A percentile compares a stretch with the other conserved stretches of the same genome.
These are phyloP conservation scores for Anniella stebbinsi DNA, from an alignment of 2,797 vertebrate genomes.

Conservation along the genomic window DNA sequence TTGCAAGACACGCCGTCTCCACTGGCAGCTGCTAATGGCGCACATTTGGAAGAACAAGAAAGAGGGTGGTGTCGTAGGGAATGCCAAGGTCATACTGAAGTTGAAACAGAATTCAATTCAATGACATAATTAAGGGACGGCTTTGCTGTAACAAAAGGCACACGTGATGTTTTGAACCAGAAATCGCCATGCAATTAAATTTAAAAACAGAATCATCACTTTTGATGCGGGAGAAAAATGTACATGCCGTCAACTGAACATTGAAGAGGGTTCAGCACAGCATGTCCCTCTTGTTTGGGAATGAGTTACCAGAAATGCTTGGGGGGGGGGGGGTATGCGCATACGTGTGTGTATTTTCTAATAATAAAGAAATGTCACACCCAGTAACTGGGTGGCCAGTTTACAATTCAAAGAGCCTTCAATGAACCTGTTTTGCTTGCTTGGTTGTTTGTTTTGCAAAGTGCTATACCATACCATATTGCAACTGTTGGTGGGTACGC, in stretches of 20 bases:
- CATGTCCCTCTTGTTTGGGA: not conserved
- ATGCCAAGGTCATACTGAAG: slow-evolving; percentile 16
- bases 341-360: too few relatives aligned
- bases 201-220: not conserved
- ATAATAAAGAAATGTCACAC: not conserved
- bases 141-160: not conserved
- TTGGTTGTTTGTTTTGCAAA: not conserved
- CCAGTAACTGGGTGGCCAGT: not conserved
- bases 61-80: not conserved
- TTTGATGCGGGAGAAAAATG: not conserved
- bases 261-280: not conserved
- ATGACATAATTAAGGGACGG: not conserved
- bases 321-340: too few relatives aligned
- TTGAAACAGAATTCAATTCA: not conserved
- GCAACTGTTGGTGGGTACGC: too few relatives aligned
- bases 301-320: not conserved
- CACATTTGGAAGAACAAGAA: not conserved
- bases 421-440: not conserved
- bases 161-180: not conserved
- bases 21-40: not conserved
- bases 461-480: not conserved
- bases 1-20: not conserved
- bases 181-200: not conserved
- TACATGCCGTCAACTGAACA: not conserved
- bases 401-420: not conserved